These are phyloP conservation scores for Dione vanillae DNA, from an alignment of 2,888 invertebrate species.

Conservation along the genomic window DNA sequence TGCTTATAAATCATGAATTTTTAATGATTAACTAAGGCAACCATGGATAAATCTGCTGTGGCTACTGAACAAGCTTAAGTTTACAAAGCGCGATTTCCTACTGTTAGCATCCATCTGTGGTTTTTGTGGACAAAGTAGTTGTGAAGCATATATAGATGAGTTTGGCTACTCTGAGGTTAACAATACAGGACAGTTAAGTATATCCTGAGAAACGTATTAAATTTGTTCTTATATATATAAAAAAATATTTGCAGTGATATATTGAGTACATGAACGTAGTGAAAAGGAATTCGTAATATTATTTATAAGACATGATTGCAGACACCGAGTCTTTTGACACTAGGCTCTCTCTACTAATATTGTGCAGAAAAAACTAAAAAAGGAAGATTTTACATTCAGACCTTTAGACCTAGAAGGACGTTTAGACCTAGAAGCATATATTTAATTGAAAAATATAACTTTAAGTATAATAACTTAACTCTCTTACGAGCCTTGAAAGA, in stretches of 20 bases:
- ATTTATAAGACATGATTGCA: too few species aligned
- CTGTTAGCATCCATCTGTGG: conserved; percentile 23
- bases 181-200: too few species aligned
- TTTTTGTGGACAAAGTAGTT: background rate
- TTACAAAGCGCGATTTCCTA: conserved; percentile 35
- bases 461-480: conserved; percentile 2
- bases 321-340: too few species aligned
- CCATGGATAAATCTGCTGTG: background rate
- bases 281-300: too few species aligned
- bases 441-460: background rate
- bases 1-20: too few species aligned
- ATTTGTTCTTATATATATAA: background rate
- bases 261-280: too few species aligned
- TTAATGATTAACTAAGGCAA: background rate
- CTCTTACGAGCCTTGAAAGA: conserved; percentile 9
- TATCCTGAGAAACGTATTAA: background rate
- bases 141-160: background rate
- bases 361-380: too few species aligned
- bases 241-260: too few species aligned
- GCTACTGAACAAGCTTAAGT: background rate
- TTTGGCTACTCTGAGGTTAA: background rate
- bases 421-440: too few species aligned
- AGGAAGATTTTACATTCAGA: too few species aligned
- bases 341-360: too few species aligned
- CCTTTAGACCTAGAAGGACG: too few species aligned